Conservation (phyloP, 30 jellyfish, hydroid and myxozoan genomes). For the Cassiopea andromeda region DNA sequence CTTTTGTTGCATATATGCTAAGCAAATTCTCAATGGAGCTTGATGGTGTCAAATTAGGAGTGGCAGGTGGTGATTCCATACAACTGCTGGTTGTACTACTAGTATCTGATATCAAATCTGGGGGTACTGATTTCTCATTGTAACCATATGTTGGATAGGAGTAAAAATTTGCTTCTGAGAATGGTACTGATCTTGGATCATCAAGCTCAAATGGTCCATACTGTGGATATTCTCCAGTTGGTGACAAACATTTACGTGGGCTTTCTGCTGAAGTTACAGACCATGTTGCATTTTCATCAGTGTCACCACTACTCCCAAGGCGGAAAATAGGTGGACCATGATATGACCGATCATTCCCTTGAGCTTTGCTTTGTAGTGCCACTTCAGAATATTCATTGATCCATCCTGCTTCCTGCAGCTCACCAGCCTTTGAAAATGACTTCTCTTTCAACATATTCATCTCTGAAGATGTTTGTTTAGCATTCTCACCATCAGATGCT, state of each 20-base stretch:
- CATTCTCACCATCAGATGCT: not conserved
- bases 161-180: not conserved
- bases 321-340: slow-evolving; percentile 40
- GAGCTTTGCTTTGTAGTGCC: not conserved
- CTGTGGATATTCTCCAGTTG: slow-evolving; percentile 15
- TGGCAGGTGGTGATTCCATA: slow-evolving; percentile 67
- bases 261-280: slow-evolving; percentile 44
- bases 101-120: slow-evolving; percentile 72
- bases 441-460: not conserved
- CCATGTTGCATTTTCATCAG: not conserved
- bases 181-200: not conserved
- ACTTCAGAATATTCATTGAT: not conserved
- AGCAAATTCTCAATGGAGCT: slow-evolving; percentile 75
- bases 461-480: not conserved
- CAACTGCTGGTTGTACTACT: slow-evolving; percentile 64
- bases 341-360: not conserved
- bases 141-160: not conserved
- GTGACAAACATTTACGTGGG: slow-evolving; percentile 73
- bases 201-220: slow-evolving; percentile 10
- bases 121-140: slow-evolving; percentile 20
- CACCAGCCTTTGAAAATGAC: not conserved
- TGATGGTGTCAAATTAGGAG: slow-evolving; percentile 78
- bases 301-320: slow-evolving; percentile 55
- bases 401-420: not conserved
- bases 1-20: not conserved